Conservation (phyloP, 2,888 invertebrate genomes). For the Pardosa pseudoannulata region DNA sequence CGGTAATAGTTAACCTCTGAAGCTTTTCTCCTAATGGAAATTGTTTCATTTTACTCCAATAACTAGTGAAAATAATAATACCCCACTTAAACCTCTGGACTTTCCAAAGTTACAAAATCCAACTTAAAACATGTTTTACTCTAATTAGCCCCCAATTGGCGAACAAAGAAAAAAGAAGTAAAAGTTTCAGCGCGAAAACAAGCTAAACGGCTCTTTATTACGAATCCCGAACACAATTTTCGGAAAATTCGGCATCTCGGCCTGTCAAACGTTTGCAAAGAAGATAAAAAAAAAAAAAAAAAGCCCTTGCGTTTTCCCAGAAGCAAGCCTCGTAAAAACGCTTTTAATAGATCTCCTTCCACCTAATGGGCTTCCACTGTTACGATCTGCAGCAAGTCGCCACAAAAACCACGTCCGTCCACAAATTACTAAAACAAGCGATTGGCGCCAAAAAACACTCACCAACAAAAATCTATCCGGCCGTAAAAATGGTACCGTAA, state of each 20-base stretch:
- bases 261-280: not conserved
- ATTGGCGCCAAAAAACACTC: conserved; percentile 42
- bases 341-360: not conserved
- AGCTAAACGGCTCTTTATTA: not conserved
- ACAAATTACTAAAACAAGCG: conserved; percentile 12
- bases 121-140: not conserved
- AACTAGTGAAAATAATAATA: too few species aligned
- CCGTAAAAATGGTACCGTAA: conserved; percentile 47
- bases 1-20: too few species aligned
- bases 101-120: not conserved
- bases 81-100: too few species aligned
- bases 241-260: not conserved
- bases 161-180: not conserved
- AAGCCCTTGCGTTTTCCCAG: not conserved
- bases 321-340: conserved; percentile 6
- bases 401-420: conserved; percentile 7
- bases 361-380: conserved; percentile 2
- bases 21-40: too few species aligned
- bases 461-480: conserved; percentile 28
- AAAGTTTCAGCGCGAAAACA: not conserved
- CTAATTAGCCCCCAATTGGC: not conserved
- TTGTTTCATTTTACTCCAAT: too few species aligned
- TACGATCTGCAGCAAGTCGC: not conserved
- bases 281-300: too few species aligned
- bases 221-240: not conserved